Evolutionary conservation across 2,113 vertebrate species (phyloP).

Genomic region (Chinchilla lanigera): DNA sequence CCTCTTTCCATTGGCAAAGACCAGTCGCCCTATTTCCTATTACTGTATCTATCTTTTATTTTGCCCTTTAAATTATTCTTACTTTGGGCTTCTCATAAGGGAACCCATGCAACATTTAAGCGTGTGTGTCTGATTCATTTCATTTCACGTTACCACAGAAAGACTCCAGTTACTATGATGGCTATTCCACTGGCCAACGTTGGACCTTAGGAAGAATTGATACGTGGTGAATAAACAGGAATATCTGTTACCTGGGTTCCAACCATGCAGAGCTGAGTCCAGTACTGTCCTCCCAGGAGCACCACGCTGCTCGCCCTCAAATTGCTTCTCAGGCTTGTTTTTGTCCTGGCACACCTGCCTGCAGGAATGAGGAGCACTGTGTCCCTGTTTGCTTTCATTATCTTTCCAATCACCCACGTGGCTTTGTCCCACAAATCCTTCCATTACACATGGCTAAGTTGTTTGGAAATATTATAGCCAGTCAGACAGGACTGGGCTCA

Average conservation of each 20-base stretch:
- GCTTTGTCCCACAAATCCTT: neutral
- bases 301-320: neutral
- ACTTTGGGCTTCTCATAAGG: neutral
- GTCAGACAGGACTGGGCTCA: too few species aligned
- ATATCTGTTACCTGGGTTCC: neutral
- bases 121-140: neutral
- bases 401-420: neutral
- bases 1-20: neutral
- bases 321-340: neutral
- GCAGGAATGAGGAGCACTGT: neutral
- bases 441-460: too few species aligned
- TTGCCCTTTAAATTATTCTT: neutral
- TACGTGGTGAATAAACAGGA: neutral
- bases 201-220: neutral
- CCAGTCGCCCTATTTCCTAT: neutral
- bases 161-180: neutral
- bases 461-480: too few species aligned
- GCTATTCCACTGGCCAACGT: neutral
- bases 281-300: neutral
- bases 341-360: neutral
- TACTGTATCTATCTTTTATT: neutral
- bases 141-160: neutral
- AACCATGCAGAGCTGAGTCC: neutral
- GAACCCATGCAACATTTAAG: neutral
- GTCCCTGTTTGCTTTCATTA: neutral